Evolutionary conservation across 2,888 invertebrate genomes (phyloP).

Genomic region (Chaetoderma sp.): DNA sequence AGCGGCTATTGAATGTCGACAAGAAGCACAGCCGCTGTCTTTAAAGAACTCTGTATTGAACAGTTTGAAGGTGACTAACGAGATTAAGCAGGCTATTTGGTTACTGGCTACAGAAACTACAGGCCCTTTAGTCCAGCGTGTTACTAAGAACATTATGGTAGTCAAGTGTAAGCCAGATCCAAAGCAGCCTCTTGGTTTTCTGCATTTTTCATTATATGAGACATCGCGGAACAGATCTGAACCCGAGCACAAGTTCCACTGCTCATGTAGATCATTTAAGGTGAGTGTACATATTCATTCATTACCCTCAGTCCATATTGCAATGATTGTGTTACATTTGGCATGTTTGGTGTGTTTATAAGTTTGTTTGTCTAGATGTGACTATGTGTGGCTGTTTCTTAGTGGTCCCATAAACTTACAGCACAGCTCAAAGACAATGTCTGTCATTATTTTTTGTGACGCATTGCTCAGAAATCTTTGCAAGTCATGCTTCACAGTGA

Average conservation of each 20-base stretch:
- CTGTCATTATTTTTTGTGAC: too few species aligned
- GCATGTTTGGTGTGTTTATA: too few species aligned
- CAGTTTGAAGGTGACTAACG: conserved; percentile 74
- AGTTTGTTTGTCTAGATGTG: too few species aligned
- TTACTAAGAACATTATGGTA: conserved; percentile 79
- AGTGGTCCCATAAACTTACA: too few species aligned
- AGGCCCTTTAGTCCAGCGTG: conserved; percentile 78
- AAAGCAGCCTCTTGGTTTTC: conserved; percentile 79
- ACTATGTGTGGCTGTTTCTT: too few species aligned
- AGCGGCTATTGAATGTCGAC: conserved; percentile 76
- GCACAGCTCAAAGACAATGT: too few species aligned
- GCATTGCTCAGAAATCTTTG: too few species aligned
- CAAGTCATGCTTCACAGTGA: too few species aligned
- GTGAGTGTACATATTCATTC: too few species aligned
- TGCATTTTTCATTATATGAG: conserved; percentile 77
- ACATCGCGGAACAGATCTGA: conserved; percentile 54
- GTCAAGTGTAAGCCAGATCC: conserved; percentile 78
- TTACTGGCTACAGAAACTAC: conserved; percentile 74
- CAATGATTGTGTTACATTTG: too few species aligned
- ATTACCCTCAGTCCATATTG: too few species aligned
- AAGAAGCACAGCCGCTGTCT: conserved; percentile 75
- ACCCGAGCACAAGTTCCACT: conserved; percentile 74
- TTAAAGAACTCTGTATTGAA: conserved; percentile 76
- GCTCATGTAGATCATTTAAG: conserved; percentile 74
- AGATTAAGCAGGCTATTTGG: conserved; percentile 76